These are phyloP conservation scores for Labeo calbasu DNA, from an alignment of 2,797 vertebrate genomes.

Conservation along the genomic window DNA sequence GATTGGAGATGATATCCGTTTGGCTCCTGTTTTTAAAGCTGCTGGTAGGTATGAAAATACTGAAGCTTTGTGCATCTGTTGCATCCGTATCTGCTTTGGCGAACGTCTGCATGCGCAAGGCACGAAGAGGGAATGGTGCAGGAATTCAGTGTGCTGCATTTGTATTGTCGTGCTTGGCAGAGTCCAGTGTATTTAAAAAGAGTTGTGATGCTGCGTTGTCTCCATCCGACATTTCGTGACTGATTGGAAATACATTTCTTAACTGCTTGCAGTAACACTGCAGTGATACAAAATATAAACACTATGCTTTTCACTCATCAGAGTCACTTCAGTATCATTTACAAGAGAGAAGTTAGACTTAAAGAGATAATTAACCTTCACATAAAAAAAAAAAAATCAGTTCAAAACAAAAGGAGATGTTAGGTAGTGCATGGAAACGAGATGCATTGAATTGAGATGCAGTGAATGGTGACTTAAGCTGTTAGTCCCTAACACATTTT, in stretches of 20 bases:
- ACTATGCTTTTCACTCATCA: neutral
- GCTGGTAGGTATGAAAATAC: slow-evolving; percentile 63
- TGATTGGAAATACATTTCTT: neutral
- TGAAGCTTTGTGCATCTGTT: slow-evolving; percentile 30
- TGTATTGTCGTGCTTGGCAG: neutral
- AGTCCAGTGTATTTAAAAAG: slow-evolving; percentile 5
- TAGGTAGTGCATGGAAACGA: neutral
- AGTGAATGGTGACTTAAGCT: neutral
- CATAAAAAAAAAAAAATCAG: too few species aligned
- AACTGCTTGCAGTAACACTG: neutral
- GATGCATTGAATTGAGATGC: neutral
- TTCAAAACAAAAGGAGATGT: neutral
- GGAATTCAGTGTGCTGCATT: slow-evolving; percentile 17
- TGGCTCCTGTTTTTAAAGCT: slow-evolving; percentile 68
- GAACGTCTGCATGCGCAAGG: slow-evolving; percentile 40
- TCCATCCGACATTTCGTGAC: neutral
- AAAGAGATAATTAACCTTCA: neutral
- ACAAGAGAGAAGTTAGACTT: neutral
- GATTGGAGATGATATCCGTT: slow-evolving; percentile 70
- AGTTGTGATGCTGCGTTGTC: slow-evolving; percentile 9
- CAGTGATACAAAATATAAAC: neutral
- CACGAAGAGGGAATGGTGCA: slow-evolving; percentile 18
- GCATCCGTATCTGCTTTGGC: slow-evolving; percentile 8
- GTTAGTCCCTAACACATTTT: neutral
- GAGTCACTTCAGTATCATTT: neutral